A percentile compares a stretch with the other conserved stretches of the same genome.
These are phyloP conservation scores for Phoebastria nigripes DNA, from an alignment of 2,797 vertebrate genomes.

Conservation along the genomic window DNA sequence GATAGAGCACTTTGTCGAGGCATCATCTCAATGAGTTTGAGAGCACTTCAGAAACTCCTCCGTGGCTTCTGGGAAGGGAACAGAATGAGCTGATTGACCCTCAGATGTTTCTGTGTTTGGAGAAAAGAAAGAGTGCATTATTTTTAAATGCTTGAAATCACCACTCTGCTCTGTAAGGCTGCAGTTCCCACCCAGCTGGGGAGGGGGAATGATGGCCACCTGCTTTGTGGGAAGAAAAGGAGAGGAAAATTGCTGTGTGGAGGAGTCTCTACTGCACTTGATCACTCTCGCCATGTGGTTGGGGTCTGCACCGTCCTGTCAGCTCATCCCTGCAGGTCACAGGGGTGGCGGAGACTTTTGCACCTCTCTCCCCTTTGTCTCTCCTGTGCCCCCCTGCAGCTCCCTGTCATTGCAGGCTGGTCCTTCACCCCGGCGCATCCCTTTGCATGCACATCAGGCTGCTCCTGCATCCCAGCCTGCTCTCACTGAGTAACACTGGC, in stretches of 20 bases:
- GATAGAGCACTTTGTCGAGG: background rate
- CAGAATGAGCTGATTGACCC: background rate
- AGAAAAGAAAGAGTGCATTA: background rate
- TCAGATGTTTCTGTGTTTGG: background rate
- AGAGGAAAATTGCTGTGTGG: background rate
- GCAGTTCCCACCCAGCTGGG: background rate
- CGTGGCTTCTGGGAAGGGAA: background rate
- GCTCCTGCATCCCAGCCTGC: background rate
- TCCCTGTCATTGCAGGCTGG: rapidly evolving
- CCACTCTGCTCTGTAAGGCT: background rate
- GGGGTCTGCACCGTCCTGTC: background rate
- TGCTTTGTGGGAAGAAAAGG: background rate
- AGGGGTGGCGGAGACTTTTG: rapidly evolving
- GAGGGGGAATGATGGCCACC: background rate
- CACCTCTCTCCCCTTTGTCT: background rate
- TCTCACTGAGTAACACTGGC: too few relatives aligned
- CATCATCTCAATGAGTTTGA: background rate
- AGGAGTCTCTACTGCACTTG: background rate
- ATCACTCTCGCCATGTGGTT: background rate
- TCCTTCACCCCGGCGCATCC: background rate
- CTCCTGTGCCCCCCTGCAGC: background rate
- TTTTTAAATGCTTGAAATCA: background rate
- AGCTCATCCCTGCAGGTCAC: background rate
- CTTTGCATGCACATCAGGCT: background rate
- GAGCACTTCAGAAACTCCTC: background rate